Percentiles rank a stretch among this genome's conserved stretches.
These are phyloP conservation scores for Ligdia adustata DNA, from an alignment of 2,888 invertebrate genomes.

Conservation along the genomic window DNA sequence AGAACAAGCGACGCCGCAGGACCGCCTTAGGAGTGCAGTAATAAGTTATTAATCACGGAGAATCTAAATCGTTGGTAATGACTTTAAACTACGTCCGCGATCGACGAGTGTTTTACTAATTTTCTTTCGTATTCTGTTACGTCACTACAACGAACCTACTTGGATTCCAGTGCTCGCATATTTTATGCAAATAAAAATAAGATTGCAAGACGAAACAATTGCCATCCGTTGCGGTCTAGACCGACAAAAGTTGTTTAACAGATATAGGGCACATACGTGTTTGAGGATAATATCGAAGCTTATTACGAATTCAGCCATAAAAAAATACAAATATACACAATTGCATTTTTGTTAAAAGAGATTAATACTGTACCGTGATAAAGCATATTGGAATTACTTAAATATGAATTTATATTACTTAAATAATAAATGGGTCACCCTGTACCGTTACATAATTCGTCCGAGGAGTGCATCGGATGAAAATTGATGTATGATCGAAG, in stretches of 20 bases:
- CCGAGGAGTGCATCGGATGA: slow-evolving; percentile 71
- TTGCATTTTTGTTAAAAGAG: slow-evolving; percentile 3
- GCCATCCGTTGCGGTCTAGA: slow-evolving; percentile 54
- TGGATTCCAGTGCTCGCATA: slow-evolving; percentile 68
- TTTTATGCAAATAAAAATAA: slow-evolving; percentile 70
- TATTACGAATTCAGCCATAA: background rate
- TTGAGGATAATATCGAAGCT: slow-evolving; percentile 4
- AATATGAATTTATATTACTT: slow-evolving; percentile 30
- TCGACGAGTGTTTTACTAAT: slow-evolving; percentile 73
- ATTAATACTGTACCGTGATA: slow-evolving; percentile 10
- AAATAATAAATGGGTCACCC: slow-evolving; percentile 62
- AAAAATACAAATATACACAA: background rate
- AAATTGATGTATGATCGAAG: slow-evolving; percentile 71
- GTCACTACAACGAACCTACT: slow-evolving; percentile 65
- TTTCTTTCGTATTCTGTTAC: slow-evolving; percentile 67
- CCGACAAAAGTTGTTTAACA: slow-evolving; percentile 37
- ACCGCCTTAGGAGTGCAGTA: slow-evolving; percentile 47
- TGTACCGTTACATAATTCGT: slow-evolving; percentile 75
- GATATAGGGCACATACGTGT: slow-evolving; percentile 19
- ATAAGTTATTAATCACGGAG: slow-evolving; percentile 60
- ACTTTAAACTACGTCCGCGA: slow-evolving; percentile 68
- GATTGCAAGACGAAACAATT: slow-evolving; percentile 64
- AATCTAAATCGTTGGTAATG: slow-evolving; percentile 71
- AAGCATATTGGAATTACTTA: slow-evolving; percentile 6
- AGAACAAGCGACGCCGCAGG: slow-evolving; percentile 28